These are phyloP conservation scores for Huso huso DNA, from an alignment of 2,797 vertebrate species.

Conservation along the genomic window DNA sequence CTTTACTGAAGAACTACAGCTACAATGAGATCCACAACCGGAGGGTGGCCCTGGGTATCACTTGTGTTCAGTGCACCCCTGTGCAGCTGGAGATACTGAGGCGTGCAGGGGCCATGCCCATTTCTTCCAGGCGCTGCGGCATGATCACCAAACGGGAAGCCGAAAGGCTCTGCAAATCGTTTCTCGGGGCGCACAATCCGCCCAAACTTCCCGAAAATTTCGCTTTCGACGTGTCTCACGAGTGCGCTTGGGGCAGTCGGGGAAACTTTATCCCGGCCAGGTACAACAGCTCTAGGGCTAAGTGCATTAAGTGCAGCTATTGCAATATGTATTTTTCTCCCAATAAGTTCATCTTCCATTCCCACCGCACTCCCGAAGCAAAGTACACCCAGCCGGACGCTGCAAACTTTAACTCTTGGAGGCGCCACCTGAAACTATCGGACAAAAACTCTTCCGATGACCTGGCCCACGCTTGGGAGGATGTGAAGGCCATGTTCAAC, in stretches of 20 bases:
- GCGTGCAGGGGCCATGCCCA: conserved; percentile 82
- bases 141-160: conserved; percentile 89
- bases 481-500: conserved; percentile 97
- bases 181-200: conserved; percentile 76
- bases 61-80: conserved; percentile 83
- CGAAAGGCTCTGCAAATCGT: conserved; percentile 82
- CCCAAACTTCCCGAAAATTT: conserved; percentile 84
- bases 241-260: conserved; percentile 79
- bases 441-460: conserved; percentile 73
- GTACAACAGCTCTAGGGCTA: conserved; percentile 84
- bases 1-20: conserved; percentile 81
- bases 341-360: conserved; percentile 88
- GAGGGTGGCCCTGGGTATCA: conserved; percentile 80
- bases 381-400: conserved; percentile 86
- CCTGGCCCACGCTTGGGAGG: conserved; percentile 86
- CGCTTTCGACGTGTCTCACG: conserved; percentile 79
- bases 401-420: conserved; percentile 86
- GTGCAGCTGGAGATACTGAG: conserved; percentile 85
- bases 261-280: conserved; percentile 82
- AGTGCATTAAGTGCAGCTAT: conserved; percentile 84
- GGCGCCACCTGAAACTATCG: conserved; percentile 77
- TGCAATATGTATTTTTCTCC: conserved; percentile 88
- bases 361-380: conserved; percentile 77
- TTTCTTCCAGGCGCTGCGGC: conserved; percentile 80
- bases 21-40: conserved; percentile 90